These are phyloP conservation scores for Limnephilus auricula DNA, from an alignment of 2,888 invertebrate species.

Conservation along the genomic window DNA sequence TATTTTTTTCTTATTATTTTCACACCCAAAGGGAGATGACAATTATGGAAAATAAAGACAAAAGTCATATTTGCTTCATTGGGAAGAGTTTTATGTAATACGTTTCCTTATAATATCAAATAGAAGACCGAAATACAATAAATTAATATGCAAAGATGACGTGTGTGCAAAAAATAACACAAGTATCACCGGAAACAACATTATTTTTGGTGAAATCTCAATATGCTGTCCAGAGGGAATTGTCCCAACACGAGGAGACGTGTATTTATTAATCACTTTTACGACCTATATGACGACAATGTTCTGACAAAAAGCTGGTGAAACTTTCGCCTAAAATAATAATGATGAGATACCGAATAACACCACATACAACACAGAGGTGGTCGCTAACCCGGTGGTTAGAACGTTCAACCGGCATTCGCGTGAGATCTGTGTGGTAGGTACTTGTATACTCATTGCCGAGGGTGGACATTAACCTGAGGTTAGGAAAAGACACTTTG, in stretches of 20 bases:
- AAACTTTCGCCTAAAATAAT: neutral
- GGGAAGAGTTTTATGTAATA: neutral
- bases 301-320: neutral
- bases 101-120: neutral
- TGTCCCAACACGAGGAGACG: neutral
- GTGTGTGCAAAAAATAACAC: neutral
- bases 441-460: neutral
- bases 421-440: neutral
- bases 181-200: slow-evolving; percentile 14
- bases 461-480: neutral
- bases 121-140: neutral
- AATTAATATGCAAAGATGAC: neutral
- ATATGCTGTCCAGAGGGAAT: neutral
- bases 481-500: neutral
- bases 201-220: neutral
- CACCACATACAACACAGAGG: neutral
- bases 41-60: neutral
- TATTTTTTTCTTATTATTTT: neutral
- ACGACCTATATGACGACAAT: neutral
- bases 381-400: slow-evolving; percentile 1
- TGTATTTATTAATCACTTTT: slow-evolving; percentile 1
- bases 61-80: neutral
- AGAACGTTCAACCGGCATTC: neutral
- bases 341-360: neutral
- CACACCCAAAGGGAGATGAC: neutral